Percentiles rank a stretch among this genome's conserved stretches.
Conservation (phyloP, 1,140 invertebrate species). For the Arion vulgaris region DNA sequence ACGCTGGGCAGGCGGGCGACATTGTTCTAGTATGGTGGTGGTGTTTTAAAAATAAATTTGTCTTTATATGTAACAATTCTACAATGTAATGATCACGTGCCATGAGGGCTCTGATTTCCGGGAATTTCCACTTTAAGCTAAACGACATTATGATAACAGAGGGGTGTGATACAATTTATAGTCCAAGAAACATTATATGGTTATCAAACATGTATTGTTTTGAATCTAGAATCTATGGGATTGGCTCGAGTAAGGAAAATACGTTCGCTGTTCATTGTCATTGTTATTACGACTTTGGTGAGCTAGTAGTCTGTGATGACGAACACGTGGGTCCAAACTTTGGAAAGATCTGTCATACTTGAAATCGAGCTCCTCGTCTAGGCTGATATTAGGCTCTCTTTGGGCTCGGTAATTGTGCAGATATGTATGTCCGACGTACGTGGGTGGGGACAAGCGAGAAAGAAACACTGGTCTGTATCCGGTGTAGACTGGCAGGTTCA, state of each 20-base stretch:
- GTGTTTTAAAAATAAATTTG: too few relatives aligned
- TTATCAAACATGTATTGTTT: too few relatives aligned
- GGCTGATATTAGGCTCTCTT: constrained; percentile 53
- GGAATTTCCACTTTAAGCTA: too few relatives aligned
- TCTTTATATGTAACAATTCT: too few relatives aligned
- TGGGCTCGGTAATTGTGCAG: not conserved
- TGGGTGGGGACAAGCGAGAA: constrained; percentile 17
- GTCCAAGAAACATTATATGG: too few relatives aligned
- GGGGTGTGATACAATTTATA: too few relatives aligned
- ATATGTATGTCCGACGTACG: not conserved
- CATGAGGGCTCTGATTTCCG: too few relatives aligned
- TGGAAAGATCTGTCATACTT: constrained; percentile 57
- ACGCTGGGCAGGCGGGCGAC: too few relatives aligned
- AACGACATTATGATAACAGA: too few relatives aligned
- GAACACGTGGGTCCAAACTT: constrained; percentile 49
- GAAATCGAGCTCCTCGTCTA: constrained; percentile 55
- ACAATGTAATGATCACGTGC: too few relatives aligned
- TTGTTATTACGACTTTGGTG: not conserved
- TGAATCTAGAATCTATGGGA: constrained; percentile 21
- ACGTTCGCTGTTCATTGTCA: constrained; percentile 31
- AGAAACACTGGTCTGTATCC: constrained; percentile 7
- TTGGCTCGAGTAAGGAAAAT: constrained; percentile 40
- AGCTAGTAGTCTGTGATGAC: constrained; percentile 23
- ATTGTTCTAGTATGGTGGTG: too few relatives aligned
- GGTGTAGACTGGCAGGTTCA: constrained; percentile 39